These are phyloP conservation scores for Turdus rufiventris DNA, from an alignment of 2,113 vertebrate genomes.

Conservation along the genomic window DNA sequence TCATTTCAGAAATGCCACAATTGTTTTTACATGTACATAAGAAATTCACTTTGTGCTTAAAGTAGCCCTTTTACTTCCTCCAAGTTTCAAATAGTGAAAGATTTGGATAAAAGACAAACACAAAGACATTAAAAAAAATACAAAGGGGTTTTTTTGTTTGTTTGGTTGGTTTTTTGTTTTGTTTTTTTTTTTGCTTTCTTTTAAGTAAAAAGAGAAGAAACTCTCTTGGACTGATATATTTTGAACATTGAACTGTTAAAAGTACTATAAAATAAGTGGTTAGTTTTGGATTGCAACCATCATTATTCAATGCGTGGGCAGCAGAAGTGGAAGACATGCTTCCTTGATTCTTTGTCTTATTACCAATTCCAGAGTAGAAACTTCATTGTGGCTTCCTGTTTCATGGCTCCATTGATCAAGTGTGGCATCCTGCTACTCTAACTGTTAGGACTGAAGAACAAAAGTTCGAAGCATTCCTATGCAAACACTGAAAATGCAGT, in stretches of 20 bases:
- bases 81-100: not conserved
- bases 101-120: not conserved
- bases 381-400: not conserved
- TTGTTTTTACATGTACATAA: not conserved
- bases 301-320: not conserved
- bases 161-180: no score
- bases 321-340: not conserved
- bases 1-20: not conserved
- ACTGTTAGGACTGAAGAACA: not conserved
- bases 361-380: not conserved
- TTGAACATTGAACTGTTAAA: not conserved
- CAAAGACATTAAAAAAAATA: not conserved
- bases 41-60: not conserved
- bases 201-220: not conserved
- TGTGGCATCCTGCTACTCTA: not conserved
- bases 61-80: not conserved
- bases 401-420: not conserved
- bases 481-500: not conserved
- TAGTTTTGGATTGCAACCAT: not conserved
- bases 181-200: not conserved
- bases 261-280: not conserved
- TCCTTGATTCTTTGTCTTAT: not conserved
- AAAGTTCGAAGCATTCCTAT: not conserved
- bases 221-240: not conserved
- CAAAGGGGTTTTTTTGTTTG: rapidly evolving